Percentiles rank a stretch among this genome's conserved stretches.
These are phyloP conservation scores for Entelurus aequoreus DNA, from an alignment of 2,113 vertebrate genomes.

Conservation along the genomic window DNA sequence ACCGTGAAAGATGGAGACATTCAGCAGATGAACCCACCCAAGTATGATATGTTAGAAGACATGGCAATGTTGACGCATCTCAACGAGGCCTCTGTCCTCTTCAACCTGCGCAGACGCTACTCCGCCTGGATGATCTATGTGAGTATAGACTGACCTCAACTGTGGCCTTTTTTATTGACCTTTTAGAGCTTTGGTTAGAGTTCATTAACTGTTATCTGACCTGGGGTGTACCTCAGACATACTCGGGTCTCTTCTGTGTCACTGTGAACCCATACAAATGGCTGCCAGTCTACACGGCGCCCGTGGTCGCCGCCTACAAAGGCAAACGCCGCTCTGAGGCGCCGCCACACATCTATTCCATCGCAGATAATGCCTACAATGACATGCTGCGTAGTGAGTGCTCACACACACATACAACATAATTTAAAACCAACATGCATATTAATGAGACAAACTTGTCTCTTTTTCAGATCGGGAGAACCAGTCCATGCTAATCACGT, in stretches of 20 bases:
- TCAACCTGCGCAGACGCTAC: slow-evolving; percentile 84
- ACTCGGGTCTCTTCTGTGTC: slow-evolving; percentile 93
- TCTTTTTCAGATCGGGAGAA: slow-evolving; percentile 85
- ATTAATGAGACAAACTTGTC: background rate
- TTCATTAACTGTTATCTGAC: background rate
- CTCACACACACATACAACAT: background rate
- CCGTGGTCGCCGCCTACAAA: slow-evolving; percentile 85
- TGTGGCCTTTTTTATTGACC: background rate
- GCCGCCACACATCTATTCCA: slow-evolving; percentile 87
- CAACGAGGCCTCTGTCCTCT: slow-evolving; percentile 84
- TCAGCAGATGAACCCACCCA: slow-evolving; percentile 90
- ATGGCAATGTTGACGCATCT: slow-evolving; percentile 95
- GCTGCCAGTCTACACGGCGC: slow-evolving; percentile 84
- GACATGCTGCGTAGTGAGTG: slow-evolving; percentile 91
- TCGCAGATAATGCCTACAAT: slow-evolving; percentile 88
- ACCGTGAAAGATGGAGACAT: slow-evolving; percentile 80
- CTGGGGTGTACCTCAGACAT: slow-evolving; percentile 72
- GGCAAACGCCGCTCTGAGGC: slow-evolving; percentile 84
- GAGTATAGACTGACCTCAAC: slow-evolving; percentile 49
- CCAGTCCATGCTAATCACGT: slow-evolving; percentile 98
- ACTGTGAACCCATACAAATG: slow-evolving; percentile 95
- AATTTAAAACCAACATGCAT: background rate
- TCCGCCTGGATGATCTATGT: slow-evolving; percentile 93
- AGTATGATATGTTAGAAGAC: slow-evolving; percentile 90
- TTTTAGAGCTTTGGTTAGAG: background rate